Evolutionary conservation across 2,113 vertebrate genomes (phyloP).

Genomic region (Chaetura pelagica): DNA sequence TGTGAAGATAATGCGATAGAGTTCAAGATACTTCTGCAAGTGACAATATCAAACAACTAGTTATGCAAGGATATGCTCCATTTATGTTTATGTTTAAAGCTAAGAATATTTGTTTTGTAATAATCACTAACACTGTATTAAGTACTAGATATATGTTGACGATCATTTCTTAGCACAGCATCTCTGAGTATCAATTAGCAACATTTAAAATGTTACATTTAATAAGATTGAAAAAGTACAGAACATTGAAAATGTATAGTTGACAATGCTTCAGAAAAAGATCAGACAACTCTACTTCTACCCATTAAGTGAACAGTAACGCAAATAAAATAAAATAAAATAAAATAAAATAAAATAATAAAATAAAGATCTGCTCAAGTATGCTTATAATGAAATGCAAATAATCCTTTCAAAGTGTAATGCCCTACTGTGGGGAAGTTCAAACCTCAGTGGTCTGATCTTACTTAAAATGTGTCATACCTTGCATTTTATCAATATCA

Average conservation of each 20-base stretch:
- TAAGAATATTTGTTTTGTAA: neutral
- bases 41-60: neutral
- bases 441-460: neutral
- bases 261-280: neutral
- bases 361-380: neutral
- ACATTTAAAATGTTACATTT: neutral
- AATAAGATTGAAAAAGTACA: neutral
- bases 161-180: neutral
- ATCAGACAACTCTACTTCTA: neutral
- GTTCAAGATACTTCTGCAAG: neutral
- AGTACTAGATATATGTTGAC: neutral
- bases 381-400: neutral
- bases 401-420: neutral
- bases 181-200: neutral
- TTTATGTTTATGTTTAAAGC: neutral
- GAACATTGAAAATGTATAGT: neutral
- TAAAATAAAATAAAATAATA: neutral
- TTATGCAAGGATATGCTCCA: neutral
- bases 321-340: neutral
- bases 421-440: neutral
- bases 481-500: neutral
- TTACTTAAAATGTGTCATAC: neutral
- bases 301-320: neutral
- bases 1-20: neutral
- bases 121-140: neutral